A percentile compares a stretch with the other conserved stretches of the same genome.
phyloP scores from a whole-genome alignment of 2,888 invertebrate genomes.

The Pycnomerus fuliginosus region DNA sequence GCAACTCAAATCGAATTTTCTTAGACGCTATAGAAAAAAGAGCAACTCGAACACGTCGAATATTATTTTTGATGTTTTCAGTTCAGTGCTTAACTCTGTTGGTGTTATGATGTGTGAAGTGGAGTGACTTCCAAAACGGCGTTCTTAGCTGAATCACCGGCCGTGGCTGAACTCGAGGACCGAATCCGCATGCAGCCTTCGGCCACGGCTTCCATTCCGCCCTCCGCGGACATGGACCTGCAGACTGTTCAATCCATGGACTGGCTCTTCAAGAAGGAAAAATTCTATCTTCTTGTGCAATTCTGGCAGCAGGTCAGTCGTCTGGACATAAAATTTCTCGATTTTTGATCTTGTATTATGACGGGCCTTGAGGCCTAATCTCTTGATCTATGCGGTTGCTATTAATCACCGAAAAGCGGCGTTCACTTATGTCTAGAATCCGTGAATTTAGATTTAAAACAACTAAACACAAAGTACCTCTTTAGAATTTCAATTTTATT shows the following conservation, averaged over 20 bases:
- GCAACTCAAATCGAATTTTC: slow-evolving; percentile 37
- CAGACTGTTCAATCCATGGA: slow-evolving; percentile 95
- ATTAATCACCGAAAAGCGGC: no score
- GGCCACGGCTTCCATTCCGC: slow-evolving; percentile 56
- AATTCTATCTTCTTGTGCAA: slow-evolving; percentile 90
- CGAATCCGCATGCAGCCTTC: slow-evolving; percentile 72
- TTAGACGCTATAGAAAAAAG: slow-evolving; percentile 29
- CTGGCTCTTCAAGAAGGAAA: slow-evolving; percentile 95
- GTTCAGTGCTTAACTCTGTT: not conserved
- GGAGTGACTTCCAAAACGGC: slow-evolving; percentile 32
- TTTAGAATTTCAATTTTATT: no score
- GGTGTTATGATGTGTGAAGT: slow-evolving; percentile 10
- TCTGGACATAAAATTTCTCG: no score
- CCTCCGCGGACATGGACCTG: slow-evolving; percentile 82
- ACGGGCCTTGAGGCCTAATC: no score
- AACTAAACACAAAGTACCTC: no score
- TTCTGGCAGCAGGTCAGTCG: slow-evolving; percentile 93
- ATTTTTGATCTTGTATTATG: no score
- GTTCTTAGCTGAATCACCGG: slow-evolving; percentile 33
- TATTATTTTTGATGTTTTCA: not conserved
- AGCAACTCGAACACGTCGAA: slow-evolving; percentile 1
- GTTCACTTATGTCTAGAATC: no score
- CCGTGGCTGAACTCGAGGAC: slow-evolving; percentile 47
- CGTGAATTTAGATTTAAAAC: no score
- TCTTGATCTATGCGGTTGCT: no score